These are phyloP conservation scores for Portevinia maculata DNA, from an alignment of 2,888 invertebrate genomes.

Conservation along the genomic window DNA sequence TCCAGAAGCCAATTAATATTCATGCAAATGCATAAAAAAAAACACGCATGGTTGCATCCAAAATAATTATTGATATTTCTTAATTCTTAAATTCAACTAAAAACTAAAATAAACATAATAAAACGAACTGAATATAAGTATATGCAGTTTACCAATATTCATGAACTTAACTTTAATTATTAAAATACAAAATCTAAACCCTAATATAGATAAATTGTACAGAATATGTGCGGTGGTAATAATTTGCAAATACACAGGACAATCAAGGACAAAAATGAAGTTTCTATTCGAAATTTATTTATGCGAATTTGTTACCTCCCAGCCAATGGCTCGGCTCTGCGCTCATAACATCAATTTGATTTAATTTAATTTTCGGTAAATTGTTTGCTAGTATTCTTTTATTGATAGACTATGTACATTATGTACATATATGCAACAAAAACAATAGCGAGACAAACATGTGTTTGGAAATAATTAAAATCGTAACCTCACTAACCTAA, in stretches of 20 bases:
- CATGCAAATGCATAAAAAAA: conserved; percentile 38
- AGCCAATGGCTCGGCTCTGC: background rate
- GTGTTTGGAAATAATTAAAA: conserved; percentile 52
- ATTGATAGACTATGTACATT: background rate
- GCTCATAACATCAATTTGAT: conserved; percentile 25
- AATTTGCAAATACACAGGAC: conserved; percentile 51
- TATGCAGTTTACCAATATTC: conserved; percentile 40
- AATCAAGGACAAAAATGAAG: conserved; percentile 55
- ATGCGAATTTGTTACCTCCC: conserved; percentile 8
- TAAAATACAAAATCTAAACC: conserved; percentile 40
- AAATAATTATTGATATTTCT: conserved; percentile 49
- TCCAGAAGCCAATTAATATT: conserved; percentile 23
- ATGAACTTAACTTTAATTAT: conserved; percentile 47
- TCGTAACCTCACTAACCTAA: conserved; percentile 8
- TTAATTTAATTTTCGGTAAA: conserved; percentile 33
- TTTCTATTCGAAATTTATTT: conserved; percentile 43
- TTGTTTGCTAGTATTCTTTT: background rate
- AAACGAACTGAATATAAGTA: background rate
- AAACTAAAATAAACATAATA: conserved; percentile 23
- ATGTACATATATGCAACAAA: conserved; percentile 2
- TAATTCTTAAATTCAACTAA: conserved; percentile 15
- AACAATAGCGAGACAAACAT: background rate
- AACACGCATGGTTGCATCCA: conserved; percentile 26
- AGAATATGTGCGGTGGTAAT: conserved; percentile 48
- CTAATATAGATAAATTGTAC: conserved; percentile 59